Conservation (phyloP, 2,797 vertebrate genomes). For the Huso huso region DNA sequence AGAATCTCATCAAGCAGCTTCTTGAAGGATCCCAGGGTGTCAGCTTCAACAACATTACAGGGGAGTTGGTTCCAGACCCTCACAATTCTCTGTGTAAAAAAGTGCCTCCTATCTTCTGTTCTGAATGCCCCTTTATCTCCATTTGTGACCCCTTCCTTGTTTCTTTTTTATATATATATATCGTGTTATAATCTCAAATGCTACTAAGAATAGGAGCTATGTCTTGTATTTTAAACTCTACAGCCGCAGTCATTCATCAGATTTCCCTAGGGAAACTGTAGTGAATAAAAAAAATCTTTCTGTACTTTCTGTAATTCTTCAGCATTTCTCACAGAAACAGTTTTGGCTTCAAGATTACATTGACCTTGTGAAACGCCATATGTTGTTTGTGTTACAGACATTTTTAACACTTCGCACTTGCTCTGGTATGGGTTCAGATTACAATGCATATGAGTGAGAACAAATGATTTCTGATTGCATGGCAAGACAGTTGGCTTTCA, state of each 20-base stretch:
- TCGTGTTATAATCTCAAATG: too few species aligned
- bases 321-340: slow-evolving; percentile 13
- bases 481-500: background rate
- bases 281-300: slow-evolving; percentile 7
- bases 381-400: slow-evolving; percentile 23
- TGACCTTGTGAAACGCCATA: slow-evolving; percentile 29
- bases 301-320: slow-evolving; percentile 20
- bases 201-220: background rate
- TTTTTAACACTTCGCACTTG: background rate
- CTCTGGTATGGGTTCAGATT: background rate
- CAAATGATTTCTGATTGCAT: background rate
- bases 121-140: too few species aligned
- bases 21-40: too few species aligned
- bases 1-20: too few species aligned
- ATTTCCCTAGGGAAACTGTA: background rate
- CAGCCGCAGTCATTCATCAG: slow-evolving; percentile 19
- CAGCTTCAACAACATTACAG: too few species aligned
- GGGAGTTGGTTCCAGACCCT: too few species aligned
- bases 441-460: background rate
- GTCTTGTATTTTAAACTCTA: slow-evolving; percentile 18
- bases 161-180: too few species aligned
- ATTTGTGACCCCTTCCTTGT: too few species aligned
- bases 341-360: slow-evolving; percentile 22
- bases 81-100: too few species aligned
- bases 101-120: too few species aligned